These are phyloP conservation scores for Luehdorfia chinensis DNA, from an alignment of 1,140 invertebrate species.

Conservation along the genomic window DNA sequence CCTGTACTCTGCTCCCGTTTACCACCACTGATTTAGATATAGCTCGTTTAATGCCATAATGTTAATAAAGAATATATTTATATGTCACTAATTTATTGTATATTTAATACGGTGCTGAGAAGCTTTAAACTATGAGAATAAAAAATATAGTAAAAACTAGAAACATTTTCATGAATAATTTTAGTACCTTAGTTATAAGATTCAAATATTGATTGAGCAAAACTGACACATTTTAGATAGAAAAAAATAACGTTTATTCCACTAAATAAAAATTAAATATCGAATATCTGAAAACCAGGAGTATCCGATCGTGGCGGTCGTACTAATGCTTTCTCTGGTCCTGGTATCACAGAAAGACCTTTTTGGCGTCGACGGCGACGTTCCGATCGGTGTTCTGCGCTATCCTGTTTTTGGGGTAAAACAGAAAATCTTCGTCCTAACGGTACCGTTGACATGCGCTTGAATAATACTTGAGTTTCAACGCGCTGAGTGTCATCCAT, in stretches of 20 bases:
- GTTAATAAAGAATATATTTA: too few relatives aligned
- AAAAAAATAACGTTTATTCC: too few relatives aligned
- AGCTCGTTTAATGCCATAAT: too few relatives aligned
- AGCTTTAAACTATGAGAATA: too few relatives aligned
- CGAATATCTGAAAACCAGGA: constrained; percentile 58
- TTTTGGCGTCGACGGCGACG: constrained; percentile 42
- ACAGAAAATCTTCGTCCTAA: constrained; percentile 57
- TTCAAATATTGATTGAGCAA: too few relatives aligned
- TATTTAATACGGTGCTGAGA: too few relatives aligned
- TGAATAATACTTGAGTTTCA: constrained; percentile 59
- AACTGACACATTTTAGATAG: constrained; percentile 14
- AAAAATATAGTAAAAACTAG: too few relatives aligned
- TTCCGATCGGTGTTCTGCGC: constrained; percentile 30
- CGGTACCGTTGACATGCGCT: constrained; percentile 62
- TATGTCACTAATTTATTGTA: too few relatives aligned
- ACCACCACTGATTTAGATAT: too few relatives aligned
- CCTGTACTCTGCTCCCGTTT: too few relatives aligned
- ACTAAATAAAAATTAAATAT: constrained; percentile 36
- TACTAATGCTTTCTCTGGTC: constrained; percentile 43
- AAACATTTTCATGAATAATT: too few relatives aligned
- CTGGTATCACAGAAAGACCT: constrained; percentile 57
- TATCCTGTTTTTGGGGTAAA: constrained; percentile 46
- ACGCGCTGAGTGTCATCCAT: constrained; percentile 47
- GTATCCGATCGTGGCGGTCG: constrained; percentile 47
- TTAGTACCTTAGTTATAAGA: too few relatives aligned